phyloP scores from a whole-genome alignment of 2,888 invertebrate genomes.

The Drosophila subsilvestris region DNA sequence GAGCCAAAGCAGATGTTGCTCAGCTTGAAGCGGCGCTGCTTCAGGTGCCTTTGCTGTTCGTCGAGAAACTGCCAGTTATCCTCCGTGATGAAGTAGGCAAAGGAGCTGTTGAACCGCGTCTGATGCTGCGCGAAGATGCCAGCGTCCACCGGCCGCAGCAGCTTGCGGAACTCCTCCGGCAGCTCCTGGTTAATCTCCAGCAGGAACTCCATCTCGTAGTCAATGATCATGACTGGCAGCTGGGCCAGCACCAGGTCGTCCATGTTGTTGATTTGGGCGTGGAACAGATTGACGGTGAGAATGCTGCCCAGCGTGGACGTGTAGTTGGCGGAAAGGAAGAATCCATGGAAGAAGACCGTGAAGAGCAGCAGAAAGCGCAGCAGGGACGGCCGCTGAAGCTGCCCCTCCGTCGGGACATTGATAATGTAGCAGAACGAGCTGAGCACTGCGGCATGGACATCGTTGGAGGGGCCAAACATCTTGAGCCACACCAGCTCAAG shows the following conservation, averaged over 20 bases:
- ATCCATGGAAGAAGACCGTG: slow-evolving; percentile 69
- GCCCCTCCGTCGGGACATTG: slow-evolving; percentile 59
- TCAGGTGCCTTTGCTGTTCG: slow-evolving; percentile 65
- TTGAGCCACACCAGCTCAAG: slow-evolving; percentile 61
- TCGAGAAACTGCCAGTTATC: slow-evolving; percentile 77
- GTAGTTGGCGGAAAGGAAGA: slow-evolving; percentile 71
- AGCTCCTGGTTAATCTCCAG: slow-evolving; percentile 47
- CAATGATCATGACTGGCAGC: slow-evolving; percentile 77
- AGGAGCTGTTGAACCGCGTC: slow-evolving; percentile 61
- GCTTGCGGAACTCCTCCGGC: slow-evolving; percentile 51
- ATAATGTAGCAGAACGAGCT: slow-evolving; percentile 65
- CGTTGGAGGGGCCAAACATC: background rate
- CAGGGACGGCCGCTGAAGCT: slow-evolving; percentile 45
- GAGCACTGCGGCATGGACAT: slow-evolving; percentile 22
- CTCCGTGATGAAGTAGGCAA: slow-evolving; percentile 74
- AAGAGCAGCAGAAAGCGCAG: slow-evolving; percentile 58
- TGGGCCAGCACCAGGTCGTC: slow-evolving; percentile 68
- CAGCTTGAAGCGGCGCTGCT: slow-evolving; percentile 70
- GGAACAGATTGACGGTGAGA: slow-evolving; percentile 72
- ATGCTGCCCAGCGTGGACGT: slow-evolving; percentile 79
- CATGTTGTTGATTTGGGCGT: slow-evolving; percentile 74
- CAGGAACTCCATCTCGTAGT: slow-evolving; percentile 77
- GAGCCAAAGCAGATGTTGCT: slow-evolving; percentile 80
- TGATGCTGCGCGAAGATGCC: slow-evolving; percentile 61
- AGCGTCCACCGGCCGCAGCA: slow-evolving; percentile 67